These are phyloP conservation scores for Helostoma temminkii DNA, from an alignment of 2,797 vertebrate species.

Conservation along the genomic window DNA sequence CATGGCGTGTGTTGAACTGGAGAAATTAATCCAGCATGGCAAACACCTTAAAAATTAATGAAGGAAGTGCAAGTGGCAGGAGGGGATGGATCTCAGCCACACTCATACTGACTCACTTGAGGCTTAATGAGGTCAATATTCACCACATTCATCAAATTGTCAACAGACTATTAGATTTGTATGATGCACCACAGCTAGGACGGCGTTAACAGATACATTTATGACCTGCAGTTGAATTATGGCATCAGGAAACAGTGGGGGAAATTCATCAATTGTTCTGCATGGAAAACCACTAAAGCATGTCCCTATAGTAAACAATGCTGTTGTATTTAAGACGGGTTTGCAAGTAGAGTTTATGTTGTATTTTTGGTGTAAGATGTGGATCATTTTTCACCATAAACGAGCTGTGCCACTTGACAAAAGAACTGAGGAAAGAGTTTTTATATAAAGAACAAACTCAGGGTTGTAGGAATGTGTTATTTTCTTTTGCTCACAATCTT, in stretches of 20 bases:
- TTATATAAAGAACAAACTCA: too few species aligned
- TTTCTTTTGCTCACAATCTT: background rate
- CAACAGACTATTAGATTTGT: conserved; percentile 24
- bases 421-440: too few species aligned
- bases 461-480: background rate
- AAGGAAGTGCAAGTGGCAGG: conserved; percentile 45
- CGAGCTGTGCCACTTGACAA: background rate
- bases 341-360: background rate
- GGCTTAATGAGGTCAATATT: conserved; percentile 64
- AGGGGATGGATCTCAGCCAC: conserved; percentile 33
- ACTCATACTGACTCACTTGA: conserved; percentile 55
- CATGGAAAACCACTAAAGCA: background rate
- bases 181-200: background rate
- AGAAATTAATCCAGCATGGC: conserved; percentile 63
- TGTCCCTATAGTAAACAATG: background rate
- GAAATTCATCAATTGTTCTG: conserved; percentile 11
- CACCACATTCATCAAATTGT: conserved; percentile 60
- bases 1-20: conserved; percentile 55
- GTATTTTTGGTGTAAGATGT: background rate
- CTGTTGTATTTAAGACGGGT: conserved; percentile 3
- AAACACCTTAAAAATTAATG: conserved; percentile 69
- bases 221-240: conserved; percentile 5
- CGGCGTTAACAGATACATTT: conserved; percentile 14
- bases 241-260: conserved; percentile 3
- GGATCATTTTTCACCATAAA: background rate